A percentile compares a stretch with the other conserved stretches of the same genome.
phyloP scores from a whole-genome alignment of 1,140 invertebrate species.

The Aphelenchoides fujianensis region DNA sequence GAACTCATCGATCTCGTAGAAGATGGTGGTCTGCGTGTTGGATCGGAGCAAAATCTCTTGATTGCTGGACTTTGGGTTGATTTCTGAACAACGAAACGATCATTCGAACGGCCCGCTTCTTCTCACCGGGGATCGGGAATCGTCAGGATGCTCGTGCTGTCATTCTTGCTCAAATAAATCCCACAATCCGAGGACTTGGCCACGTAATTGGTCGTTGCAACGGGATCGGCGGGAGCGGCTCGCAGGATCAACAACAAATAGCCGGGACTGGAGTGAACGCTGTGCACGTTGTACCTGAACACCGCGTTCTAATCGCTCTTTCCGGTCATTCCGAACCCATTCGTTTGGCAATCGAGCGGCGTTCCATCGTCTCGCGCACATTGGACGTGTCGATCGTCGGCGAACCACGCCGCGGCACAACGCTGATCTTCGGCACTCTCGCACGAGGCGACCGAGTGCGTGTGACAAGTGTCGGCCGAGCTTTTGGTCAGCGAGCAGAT shows the following conservation, averaged over 20 bases:
- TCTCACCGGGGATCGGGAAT: constrained; percentile 3
- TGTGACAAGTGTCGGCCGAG: not conserved
- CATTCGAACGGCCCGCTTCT: too few species aligned
- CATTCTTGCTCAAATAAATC: not conserved
- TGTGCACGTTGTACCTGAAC: constrained; percentile 6
- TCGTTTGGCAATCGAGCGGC: not conserved
- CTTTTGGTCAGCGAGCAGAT: constrained; percentile 4
- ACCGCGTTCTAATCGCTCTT: not conserved
- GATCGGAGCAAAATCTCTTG: not conserved
- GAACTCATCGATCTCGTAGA: not conserved
- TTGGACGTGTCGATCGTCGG: not conserved
- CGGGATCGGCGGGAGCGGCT: not conserved
- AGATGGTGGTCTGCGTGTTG: not conserved
- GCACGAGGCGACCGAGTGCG: not conserved
- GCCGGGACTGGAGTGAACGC: not conserved
- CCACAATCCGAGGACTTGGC: not conserved
- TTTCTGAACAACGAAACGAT: too few species aligned
- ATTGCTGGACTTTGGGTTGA: not conserved
- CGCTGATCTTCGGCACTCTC: not conserved
- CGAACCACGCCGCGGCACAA: not conserved
- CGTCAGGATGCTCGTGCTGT: not conserved
- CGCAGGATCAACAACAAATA: not conserved
- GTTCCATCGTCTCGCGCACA: not conserved
- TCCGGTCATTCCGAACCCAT: too few species aligned
- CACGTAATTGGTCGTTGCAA: not conserved